Conservation (phyloP, 2,113 vertebrate genomes). For the Forbesichthys agassizii region DNA sequence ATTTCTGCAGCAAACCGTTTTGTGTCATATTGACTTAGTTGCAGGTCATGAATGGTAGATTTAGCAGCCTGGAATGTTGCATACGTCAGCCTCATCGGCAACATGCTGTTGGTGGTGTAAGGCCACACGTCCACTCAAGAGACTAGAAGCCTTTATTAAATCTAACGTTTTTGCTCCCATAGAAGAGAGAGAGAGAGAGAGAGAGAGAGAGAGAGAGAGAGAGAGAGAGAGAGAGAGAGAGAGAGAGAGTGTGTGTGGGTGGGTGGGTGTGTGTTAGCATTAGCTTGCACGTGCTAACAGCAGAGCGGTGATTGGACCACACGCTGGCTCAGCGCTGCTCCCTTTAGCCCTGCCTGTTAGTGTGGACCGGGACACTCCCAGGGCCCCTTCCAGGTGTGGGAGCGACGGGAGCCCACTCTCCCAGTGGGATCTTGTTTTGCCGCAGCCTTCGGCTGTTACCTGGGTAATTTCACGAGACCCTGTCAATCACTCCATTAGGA, state of each 20-base stretch:
- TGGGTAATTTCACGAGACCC: conserved; percentile 42
- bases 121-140: no score
- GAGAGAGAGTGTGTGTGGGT: no score
- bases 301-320: background rate
- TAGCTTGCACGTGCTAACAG: conserved; percentile 9
- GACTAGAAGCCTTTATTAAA: no score
- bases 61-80: no score
- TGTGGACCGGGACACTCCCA: conserved; percentile 20
- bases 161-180: no score
- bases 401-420: conserved; percentile 39
- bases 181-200: background rate
- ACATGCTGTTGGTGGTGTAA: no score
- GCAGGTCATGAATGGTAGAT: no score
- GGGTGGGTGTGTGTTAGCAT: background rate
- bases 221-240: background rate
- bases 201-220: no score
- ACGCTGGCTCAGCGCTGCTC: conserved; percentile 17
- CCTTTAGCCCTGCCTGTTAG: conserved; percentile 37
- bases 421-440: conserved; percentile 57
- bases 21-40: no score
- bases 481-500: conserved; percentile 61
- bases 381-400: conserved; percentile 49
- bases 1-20: no score
- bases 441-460: conserved; percentile 25
- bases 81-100: no score